phyloP scores from a whole-genome alignment of 1,140 invertebrate genomes.

The Pogonognathellus flavescens region DNA sequence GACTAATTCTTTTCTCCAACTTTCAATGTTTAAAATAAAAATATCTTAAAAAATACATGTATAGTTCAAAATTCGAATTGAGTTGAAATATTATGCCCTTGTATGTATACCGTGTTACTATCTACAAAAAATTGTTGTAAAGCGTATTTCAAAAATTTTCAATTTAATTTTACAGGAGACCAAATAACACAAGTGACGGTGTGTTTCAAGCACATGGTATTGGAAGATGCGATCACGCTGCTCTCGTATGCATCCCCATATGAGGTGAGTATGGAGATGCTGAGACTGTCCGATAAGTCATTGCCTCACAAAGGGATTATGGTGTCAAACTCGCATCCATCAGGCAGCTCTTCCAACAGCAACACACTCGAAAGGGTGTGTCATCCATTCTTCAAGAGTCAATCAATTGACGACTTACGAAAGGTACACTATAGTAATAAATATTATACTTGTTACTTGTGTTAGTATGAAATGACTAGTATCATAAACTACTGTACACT shows the following conservation, averaged over 20 bases:
- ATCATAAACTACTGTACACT: too few relatives aligned
- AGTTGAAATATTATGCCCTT: too few relatives aligned
- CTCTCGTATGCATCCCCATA: conserved; percentile 93
- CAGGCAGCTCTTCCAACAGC: conserved; percentile 62
- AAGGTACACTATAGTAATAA: conserved; percentile 71
- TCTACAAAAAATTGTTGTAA: too few relatives aligned
- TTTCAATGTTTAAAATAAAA: too few relatives aligned
- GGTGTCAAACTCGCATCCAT: conserved; percentile 66
- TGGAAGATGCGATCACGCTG: conserved; percentile 90
- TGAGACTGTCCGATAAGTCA: conserved; percentile 71
- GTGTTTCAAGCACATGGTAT: conserved; percentile 88
- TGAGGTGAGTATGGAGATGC: conserved; percentile 81
- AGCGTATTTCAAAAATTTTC: neutral
- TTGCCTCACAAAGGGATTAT: conserved; percentile 72
- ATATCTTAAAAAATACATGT: too few relatives aligned
- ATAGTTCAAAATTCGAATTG: too few relatives aligned
- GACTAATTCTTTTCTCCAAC: too few relatives aligned
- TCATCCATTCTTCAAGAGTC: conserved; percentile 79
- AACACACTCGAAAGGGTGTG: conserved; percentile 71
- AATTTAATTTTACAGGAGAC: conserved; percentile 78
- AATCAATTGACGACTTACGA: conserved; percentile 77
- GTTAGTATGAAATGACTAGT: too few relatives aligned
- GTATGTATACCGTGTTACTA: too few relatives aligned
- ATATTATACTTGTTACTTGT: too few relatives aligned
- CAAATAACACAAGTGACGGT: conserved; percentile 87